A percentile compares a stretch with the other conserved stretches of the same genome.
phyloP scores from a whole-genome alignment of 2,113 vertebrate genomes.

The Phocoena sinus region DNA sequence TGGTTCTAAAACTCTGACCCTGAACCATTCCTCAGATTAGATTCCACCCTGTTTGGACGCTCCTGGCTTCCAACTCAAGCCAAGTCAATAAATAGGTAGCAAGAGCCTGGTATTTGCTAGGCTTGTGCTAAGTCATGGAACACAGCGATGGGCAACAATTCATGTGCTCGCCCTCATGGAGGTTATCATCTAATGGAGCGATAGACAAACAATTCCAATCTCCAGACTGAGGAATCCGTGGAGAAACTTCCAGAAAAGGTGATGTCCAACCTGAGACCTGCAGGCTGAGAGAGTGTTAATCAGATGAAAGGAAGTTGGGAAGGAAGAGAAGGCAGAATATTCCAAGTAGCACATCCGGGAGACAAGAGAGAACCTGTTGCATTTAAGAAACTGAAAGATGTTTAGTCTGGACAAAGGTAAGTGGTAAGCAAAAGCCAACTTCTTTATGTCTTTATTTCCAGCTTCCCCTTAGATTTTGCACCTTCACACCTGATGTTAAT shows the following conservation, averaged over 20 bases:
- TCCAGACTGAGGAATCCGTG: neutral
- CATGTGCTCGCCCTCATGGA: neutral
- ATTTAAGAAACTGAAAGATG: neutral
- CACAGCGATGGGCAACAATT: neutral
- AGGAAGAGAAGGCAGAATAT: neutral
- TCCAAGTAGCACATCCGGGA: neutral
- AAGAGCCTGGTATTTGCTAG: neutral
- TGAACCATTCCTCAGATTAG: neutral
- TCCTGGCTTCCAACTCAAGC: neutral
- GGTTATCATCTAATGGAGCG: neutral
- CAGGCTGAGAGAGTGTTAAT: neutral
- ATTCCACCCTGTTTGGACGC: neutral
- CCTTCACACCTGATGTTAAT: neutral
- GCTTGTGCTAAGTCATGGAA: neutral
- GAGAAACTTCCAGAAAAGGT: neutral
- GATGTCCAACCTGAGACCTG: neutral
- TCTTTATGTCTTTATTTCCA: neutral
- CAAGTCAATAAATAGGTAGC: neutral
- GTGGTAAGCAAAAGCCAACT: neutral
- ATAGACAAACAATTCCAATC: neutral
- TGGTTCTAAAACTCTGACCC: neutral
- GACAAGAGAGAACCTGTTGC: neutral
- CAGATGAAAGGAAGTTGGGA: neutral
- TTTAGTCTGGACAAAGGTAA: neutral
- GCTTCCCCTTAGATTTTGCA: neutral